Conservation (phyloP, 2,888 invertebrate species). For the Selenia dentaria region DNA sequence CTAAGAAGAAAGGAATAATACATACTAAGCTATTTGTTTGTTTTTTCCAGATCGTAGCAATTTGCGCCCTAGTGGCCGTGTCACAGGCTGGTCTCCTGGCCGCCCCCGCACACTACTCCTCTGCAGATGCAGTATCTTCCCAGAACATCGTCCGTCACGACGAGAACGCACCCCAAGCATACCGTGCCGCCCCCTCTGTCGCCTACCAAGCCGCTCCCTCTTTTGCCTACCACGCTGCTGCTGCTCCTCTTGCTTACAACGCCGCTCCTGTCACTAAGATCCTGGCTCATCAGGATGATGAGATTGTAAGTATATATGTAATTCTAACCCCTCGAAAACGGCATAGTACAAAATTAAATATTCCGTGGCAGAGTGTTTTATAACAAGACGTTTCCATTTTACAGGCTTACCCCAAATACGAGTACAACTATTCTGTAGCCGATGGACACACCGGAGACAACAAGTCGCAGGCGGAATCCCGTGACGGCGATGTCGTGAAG, state of each 20-base stretch:
- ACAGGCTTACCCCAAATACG: slow-evolving; percentile 74
- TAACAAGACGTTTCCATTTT: too few species aligned
- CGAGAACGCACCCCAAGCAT: slow-evolving; percentile 40
- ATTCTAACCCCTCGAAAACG: too few species aligned
- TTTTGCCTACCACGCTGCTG: slow-evolving; percentile 41
- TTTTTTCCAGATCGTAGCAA: slow-evolving; percentile 40
- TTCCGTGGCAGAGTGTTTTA: background rate
- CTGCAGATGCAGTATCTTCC: slow-evolving; percentile 62
- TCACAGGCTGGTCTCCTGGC: slow-evolving; percentile 61
- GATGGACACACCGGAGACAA: slow-evolving; percentile 84
- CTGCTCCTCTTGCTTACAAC: slow-evolving; percentile 41
- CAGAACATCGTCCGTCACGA: slow-evolving; percentile 66
- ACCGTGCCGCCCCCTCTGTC: slow-evolving; percentile 39
- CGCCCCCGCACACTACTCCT: slow-evolving; percentile 57
- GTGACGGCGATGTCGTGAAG: slow-evolving; percentile 82
- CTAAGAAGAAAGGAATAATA: too few species aligned
- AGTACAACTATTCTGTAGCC: slow-evolving; percentile 82
- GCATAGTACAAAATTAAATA: too few species aligned
- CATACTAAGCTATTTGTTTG: too few species aligned
- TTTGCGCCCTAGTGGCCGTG: slow-evolving; percentile 59
- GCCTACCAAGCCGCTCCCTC: slow-evolving; percentile 53
- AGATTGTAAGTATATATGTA: slow-evolving; percentile 40
- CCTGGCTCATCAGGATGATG: slow-evolving; percentile 45
- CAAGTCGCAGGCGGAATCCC: slow-evolving; percentile 80
- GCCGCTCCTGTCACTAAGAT: slow-evolving; percentile 40